Percentiles rank a stretch among this genome's conserved stretches.
Conservation (phyloP, 2,888 invertebrate genomes). For the Limnephilus auricula region DNA sequence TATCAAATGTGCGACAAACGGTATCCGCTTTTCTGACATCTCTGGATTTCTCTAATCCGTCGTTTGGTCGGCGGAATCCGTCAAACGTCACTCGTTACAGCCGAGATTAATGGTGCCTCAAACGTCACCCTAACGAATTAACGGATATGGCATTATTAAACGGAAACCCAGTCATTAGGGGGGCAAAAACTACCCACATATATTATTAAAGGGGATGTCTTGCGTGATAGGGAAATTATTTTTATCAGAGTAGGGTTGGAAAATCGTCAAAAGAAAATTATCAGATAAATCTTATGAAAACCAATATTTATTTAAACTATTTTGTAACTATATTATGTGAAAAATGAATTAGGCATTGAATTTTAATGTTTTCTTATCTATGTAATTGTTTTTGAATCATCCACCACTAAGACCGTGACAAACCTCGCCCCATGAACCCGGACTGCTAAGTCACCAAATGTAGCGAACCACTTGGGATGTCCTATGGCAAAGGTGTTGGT, state of each 20-base stretch:
- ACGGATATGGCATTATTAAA: constrained; percentile 44
- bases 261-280: background rate
- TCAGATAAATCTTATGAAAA: no score
- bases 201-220: background rate
- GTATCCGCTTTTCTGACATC: background rate
- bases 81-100: constrained; percentile 53
- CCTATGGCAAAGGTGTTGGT: no score
- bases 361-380: no score
- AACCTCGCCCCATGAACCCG: no score
- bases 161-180: constrained; percentile 40
- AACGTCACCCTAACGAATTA: constrained; percentile 51
- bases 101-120: constrained; percentile 54
- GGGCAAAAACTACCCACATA: constrained; percentile 9
- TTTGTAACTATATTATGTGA: no score
- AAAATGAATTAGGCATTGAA: no score
- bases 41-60: constrained; percentile 45
- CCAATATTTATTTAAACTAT: no score
- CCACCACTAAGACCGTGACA: no score
- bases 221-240: constrained; percentile 2
- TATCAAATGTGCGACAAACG: background rate
- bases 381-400: no score
- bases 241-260: background rate
- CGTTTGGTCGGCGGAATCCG: constrained; percentile 41
- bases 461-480: no score
- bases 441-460: no score